phyloP scores from a whole-genome alignment of 2,888 invertebrate species.

The Eupithecia subfuscata region DNA sequence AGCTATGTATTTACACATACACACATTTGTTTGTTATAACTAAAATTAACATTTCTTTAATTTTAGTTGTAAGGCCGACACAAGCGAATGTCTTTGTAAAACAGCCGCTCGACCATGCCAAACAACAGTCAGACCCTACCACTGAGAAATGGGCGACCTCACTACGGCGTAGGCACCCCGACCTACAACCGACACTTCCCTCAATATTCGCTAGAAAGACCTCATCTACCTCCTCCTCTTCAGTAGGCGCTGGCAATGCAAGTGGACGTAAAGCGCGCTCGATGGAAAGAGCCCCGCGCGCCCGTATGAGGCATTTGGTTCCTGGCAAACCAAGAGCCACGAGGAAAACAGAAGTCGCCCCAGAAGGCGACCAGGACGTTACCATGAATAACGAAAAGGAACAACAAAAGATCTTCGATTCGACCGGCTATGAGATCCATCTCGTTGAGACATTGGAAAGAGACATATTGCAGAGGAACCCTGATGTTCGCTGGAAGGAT shows the following conservation, averaged over 20 bases:
- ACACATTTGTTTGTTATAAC: constrained; percentile 9
- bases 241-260: constrained; percentile 51
- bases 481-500: constrained; percentile 92
- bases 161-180: constrained; percentile 86
- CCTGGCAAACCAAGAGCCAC: constrained; percentile 69
- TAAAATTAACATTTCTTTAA: constrained; percentile 37
- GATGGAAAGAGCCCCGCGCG: constrained; percentile 72
- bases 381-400: constrained; percentile 66
- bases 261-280: constrained; percentile 75
- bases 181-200: constrained; percentile 86
- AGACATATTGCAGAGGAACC: constrained; percentile 92
- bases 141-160: constrained; percentile 89
- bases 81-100: constrained; percentile 61
- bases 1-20: neutral
- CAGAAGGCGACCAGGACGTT: constrained; percentile 66
- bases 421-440: constrained; percentile 89
- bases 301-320: constrained; percentile 59
- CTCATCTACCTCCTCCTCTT: constrained; percentile 80
- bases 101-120: constrained; percentile 62
- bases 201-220: constrained; percentile 81
- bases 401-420: constrained; percentile 83
- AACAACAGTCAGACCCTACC: constrained; percentile 71
- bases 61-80: constrained; percentile 76
- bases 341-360: constrained; percentile 65
- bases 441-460: constrained; percentile 93